These are phyloP conservation scores for Drosophila ochracea DNA, from an alignment of 2,888 invertebrate genomes.

Conservation along the genomic window DNA sequence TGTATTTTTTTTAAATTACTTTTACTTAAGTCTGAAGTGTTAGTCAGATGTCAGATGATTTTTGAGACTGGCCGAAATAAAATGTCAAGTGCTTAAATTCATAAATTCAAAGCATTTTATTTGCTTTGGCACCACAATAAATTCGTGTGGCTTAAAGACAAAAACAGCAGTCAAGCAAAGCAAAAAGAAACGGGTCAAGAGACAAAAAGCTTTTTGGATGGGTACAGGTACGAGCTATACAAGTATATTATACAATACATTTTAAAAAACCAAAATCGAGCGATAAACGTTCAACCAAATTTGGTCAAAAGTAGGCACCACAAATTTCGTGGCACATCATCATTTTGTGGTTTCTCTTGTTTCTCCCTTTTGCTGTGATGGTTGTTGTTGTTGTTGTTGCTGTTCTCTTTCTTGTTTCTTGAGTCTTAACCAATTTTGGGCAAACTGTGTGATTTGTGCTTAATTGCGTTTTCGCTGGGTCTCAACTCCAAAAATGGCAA, in stretches of 20 bases:
- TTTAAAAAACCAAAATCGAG: slow-evolving; percentile 35
- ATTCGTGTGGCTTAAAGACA: slow-evolving; percentile 48
- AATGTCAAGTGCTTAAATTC: slow-evolving; percentile 59
- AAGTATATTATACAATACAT: slow-evolving; percentile 61
- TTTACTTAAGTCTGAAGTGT: slow-evolving; percentile 4
- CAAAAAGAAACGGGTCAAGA: slow-evolving; percentile 74
- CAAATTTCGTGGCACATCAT: slow-evolving; percentile 69
- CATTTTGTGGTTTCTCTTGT: slow-evolving; percentile 33
- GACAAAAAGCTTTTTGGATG: slow-evolving; percentile 61
- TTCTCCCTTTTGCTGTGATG: slow-evolving; percentile 40
- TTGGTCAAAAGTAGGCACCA: slow-evolving; percentile 81
- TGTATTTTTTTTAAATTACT: neutral
- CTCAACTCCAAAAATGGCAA: slow-evolving; percentile 66
- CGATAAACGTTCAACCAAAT: slow-evolving; percentile 65
- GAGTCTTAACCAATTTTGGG: slow-evolving; percentile 57
- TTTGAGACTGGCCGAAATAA: slow-evolving; percentile 27
- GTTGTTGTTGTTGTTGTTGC: slow-evolving; percentile 2
- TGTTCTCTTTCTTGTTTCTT: slow-evolving; percentile 40
- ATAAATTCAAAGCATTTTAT: slow-evolving; percentile 48
- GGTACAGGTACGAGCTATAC: slow-evolving; percentile 51
- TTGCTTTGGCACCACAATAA: slow-evolving; percentile 35
- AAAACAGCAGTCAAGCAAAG: slow-evolving; percentile 4
- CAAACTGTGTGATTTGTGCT: slow-evolving; percentile 64
- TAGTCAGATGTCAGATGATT: slow-evolving; percentile 35
- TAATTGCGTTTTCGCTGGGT: slow-evolving; percentile 68